A percentile compares a stretch with the other conserved stretches of the same genome.
phyloP scores from a whole-genome alignment of 2,797 vertebrate species.

The Pteropus rufus region DNA sequence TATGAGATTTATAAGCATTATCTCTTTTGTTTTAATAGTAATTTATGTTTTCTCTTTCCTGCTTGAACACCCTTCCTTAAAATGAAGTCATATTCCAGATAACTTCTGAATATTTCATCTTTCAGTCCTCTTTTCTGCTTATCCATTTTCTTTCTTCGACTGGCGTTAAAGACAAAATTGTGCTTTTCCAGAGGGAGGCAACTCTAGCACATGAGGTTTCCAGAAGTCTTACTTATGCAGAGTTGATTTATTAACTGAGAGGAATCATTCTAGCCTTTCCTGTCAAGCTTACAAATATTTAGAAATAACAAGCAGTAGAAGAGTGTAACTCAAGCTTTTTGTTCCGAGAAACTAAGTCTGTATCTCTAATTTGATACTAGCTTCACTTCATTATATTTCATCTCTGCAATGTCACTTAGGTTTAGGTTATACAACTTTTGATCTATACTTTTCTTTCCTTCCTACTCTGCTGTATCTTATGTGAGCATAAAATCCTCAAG shows the following conservation, averaged over 20 bases:
- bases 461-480: not conserved
- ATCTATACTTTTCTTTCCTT: not conserved
- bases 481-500: not conserved
- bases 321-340: not conserved
- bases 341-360: not conserved
- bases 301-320: not conserved
- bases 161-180: not conserved
- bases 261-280: not conserved
- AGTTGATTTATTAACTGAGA: not conserved
- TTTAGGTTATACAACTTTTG: not conserved
- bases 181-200: not conserved
- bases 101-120: not conserved
- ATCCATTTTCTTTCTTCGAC: not conserved
- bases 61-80: not conserved
- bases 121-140: not conserved
- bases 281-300: not conserved
- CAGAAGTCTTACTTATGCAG: not conserved
- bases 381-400: not conserved
- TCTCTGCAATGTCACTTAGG: not conserved
- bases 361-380: not conserved
- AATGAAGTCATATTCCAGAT: not conserved
- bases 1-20: not conserved
- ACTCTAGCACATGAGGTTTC: not conserved
- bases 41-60: not conserved
- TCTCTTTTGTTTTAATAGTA: not conserved